These are phyloP conservation scores for Spilogale gracilis DNA, from an alignment of 2,113 vertebrate species.

Conservation along the genomic window DNA sequence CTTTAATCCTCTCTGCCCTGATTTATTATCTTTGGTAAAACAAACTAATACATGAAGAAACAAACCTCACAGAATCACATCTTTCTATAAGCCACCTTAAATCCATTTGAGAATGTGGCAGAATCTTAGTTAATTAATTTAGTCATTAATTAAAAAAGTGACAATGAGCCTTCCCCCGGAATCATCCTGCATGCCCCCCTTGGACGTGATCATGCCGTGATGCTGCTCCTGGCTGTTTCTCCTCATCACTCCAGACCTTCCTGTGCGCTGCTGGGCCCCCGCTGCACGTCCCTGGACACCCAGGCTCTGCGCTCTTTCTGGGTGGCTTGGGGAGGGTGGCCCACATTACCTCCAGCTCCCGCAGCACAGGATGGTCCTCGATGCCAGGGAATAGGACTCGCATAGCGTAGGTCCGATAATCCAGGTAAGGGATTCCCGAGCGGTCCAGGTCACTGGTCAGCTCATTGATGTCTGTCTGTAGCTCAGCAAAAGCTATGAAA, in stretches of 20 bases:
- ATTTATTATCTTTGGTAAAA: slow-evolving; percentile 26
- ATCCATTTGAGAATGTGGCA: background rate
- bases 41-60: slow-evolving; percentile 1
- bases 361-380: slow-evolving; percentile 97
- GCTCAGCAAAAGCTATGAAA: slow-evolving; percentile 95
- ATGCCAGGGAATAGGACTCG: slow-evolving; percentile 98
- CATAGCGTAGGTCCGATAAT: slow-evolving; percentile 99
- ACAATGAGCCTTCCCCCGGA: background rate
- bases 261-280: background rate
- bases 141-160: slow-evolving; percentile 41
- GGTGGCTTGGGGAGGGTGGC: background rate
- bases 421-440: slow-evolving; percentile 97
- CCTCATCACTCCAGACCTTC: background rate
- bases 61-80: background rate
- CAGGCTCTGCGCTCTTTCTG: fast-evolving
- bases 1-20: background rate
- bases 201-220: background rate
- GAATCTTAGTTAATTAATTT: slow-evolving; percentile 47
- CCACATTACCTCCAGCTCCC: slow-evolving; percentile 95
- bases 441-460: slow-evolving; percentile 98
- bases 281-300: too few species aligned
- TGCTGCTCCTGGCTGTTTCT: background rate
- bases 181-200: background rate
- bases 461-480: slow-evolving; percentile 99
- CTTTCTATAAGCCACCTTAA: slow-evolving; percentile 38